Evolutionary conservation across 2,888 invertebrate genomes (phyloP).

Genomic region (Hedya salicella): DNA sequence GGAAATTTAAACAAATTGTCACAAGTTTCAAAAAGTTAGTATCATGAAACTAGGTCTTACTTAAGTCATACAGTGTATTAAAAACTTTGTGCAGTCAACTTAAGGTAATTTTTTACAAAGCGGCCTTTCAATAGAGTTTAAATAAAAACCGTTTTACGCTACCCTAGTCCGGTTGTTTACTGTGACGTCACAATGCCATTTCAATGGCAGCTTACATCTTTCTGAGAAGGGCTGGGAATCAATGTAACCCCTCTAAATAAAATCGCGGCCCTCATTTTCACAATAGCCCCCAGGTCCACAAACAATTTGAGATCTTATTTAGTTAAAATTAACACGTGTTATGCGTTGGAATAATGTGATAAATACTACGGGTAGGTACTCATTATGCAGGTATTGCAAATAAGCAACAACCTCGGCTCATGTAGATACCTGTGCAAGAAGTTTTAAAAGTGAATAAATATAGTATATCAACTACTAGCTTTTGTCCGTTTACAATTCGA

Average conservation of each 20-base stretch:
- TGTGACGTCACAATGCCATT: constrained; percentile 34
- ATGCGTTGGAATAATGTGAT: not conserved
- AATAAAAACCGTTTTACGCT: constrained; percentile 35
- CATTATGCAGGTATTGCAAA: constrained; percentile 28
- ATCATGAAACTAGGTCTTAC: constrained; percentile 1
- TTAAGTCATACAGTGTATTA: not conserved
- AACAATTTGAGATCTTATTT: constrained; percentile 13
- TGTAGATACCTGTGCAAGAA: not conserved
- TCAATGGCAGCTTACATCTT: constrained; percentile 38
- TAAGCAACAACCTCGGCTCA: too few relatives aligned
- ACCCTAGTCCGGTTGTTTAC: constrained; percentile 26
- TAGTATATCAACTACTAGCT: too few relatives aligned
- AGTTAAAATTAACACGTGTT: not conserved
- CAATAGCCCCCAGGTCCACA: constrained; percentile 4
- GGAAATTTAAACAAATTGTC: constrained; percentile 36
- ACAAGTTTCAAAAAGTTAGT: constrained; percentile 17
- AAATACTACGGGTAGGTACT: constrained; percentile 35
- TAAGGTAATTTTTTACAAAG: constrained; percentile 19
- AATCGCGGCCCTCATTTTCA: constrained; percentile 30
- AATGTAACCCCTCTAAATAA: constrained; percentile 37
- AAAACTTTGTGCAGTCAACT: not conserved
- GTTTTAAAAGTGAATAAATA: not conserved
- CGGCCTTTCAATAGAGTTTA: constrained; percentile 14
- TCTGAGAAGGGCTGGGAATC: constrained; percentile 39
- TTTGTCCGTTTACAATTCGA: too few relatives aligned